Percentiles rank a stretch among this genome's conserved stretches.
Conservation (phyloP, 2,888 invertebrate genomes). For the Oxycera nigricornis region DNA sequence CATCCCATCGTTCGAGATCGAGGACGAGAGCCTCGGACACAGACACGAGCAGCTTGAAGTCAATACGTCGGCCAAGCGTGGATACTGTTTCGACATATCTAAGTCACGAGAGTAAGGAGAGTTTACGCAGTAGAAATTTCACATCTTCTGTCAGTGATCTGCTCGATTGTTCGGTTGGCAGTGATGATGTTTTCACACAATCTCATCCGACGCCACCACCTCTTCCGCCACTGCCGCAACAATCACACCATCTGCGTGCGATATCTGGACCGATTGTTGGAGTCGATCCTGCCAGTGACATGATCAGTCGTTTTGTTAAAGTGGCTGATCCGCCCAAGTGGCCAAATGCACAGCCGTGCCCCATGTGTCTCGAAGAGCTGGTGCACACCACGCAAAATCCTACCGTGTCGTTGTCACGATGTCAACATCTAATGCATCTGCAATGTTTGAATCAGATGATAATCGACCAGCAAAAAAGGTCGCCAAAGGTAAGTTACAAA, state of each 20-base stretch:
- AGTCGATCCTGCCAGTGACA: constrained; percentile 63
- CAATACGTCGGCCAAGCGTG: constrained; percentile 80
- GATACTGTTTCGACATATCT: constrained; percentile 90
- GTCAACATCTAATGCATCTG: constrained; percentile 81
- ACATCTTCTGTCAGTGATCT: constrained; percentile 70
- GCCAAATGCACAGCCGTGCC: constrained; percentile 76
- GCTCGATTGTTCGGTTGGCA: constrained; percentile 74
- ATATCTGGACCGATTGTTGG: constrained; percentile 65
- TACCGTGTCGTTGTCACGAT: constrained; percentile 73
- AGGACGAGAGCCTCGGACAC: constrained; percentile 63
- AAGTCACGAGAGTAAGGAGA: constrained; percentile 82
- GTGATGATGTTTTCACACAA: constrained; percentile 72
- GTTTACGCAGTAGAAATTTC: constrained; percentile 66
- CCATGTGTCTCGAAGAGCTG: constrained; percentile 71
- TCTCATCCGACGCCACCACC: constrained; percentile 52
- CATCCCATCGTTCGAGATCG: constrained; percentile 60
- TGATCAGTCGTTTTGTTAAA: constrained; percentile 74
- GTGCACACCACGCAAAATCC: constrained; percentile 63
- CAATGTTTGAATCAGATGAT: constrained; percentile 80
- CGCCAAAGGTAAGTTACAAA: constrained; percentile 60
- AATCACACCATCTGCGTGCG: constrained; percentile 52
- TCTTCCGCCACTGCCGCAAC: constrained; percentile 53
- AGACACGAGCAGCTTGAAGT: constrained; percentile 72
- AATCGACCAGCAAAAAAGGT: constrained; percentile 67
- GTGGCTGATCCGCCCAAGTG: constrained; percentile 71